These are phyloP conservation scores for Peromyscus attwateri DNA, from an alignment of 2,797 vertebrate species.

Conservation along the genomic window DNA sequence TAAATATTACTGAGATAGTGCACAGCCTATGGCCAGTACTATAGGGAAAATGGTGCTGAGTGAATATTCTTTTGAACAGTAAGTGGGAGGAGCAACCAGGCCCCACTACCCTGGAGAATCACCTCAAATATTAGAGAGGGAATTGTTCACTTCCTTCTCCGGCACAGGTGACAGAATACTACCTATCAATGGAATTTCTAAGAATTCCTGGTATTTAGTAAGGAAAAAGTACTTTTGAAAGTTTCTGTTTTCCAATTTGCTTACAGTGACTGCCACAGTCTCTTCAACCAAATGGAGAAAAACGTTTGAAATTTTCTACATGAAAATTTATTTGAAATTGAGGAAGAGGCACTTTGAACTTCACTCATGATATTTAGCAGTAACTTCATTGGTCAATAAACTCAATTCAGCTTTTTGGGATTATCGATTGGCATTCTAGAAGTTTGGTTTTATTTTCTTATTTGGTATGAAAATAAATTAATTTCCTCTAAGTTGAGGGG, in stretches of 20 bases:
- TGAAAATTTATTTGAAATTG: neutral
- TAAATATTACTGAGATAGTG: neutral
- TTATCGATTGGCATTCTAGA: neutral
- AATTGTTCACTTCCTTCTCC: neutral
- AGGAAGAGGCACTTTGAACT: neutral
- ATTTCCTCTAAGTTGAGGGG: no score
- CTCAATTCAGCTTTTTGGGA: neutral
- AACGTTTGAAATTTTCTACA: neutral
- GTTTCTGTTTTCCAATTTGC: neutral
- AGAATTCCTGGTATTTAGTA: neutral
- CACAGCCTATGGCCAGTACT: neutral
- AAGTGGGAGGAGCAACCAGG: neutral
- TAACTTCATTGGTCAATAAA: neutral
- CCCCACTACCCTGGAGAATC: neutral
- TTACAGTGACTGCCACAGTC: neutral
- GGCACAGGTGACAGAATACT: neutral
- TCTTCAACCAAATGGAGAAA: neutral
- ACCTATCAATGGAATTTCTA: neutral
- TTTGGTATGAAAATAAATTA: neutral
- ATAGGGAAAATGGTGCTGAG: neutral
- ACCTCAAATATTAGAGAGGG: neutral
- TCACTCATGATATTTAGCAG: neutral
- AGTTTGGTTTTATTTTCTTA: neutral
- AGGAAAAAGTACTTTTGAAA: neutral
- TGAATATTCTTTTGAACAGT: neutral